phyloP scores from a whole-genome alignment of 37 sponge, comb jelly and placozoan species.

The Spongilla lacustris region DNA sequence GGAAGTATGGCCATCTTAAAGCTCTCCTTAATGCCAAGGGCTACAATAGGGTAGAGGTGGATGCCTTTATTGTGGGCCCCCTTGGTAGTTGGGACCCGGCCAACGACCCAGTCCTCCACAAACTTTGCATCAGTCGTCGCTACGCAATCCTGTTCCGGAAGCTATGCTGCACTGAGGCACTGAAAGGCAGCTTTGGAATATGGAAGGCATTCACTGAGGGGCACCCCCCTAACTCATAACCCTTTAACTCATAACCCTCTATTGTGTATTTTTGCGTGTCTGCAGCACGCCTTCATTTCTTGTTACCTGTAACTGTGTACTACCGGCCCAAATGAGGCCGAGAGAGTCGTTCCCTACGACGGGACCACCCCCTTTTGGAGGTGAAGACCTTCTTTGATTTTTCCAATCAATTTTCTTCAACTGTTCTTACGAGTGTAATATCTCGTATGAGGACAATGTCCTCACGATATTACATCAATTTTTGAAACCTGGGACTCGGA shows the following conservation, averaged over 20 bases:
- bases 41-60: conserved; percentile 1
- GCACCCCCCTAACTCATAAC: conserved; percentile 1
- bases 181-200: conserved; percentile 8
- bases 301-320: conserved; percentile 1
- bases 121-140: conserved; percentile 3
- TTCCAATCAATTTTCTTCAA: not conserved
- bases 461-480: conserved; percentile 20
- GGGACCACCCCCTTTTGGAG: conserved; percentile 1
- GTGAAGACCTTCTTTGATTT: not conserved
- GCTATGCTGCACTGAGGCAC: conserved; percentile 18
- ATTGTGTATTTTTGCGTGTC: conserved; percentile 1
- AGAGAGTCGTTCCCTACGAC: conserved; percentile 1
- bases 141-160: conserved; percentile 24
- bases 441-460: not conserved
- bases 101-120: conserved; percentile 8
- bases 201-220: conserved; percentile 16
- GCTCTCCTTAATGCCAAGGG: conserved; percentile 1
- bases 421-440: conserved; percentile 1
- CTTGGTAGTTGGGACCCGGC: conserved; percentile 10
- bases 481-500: conserved; percentile 9
- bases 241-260: not conserved
- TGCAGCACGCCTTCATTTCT: conserved; percentile 1
- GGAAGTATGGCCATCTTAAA: conserved; percentile 1
- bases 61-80: conserved; percentile 1
- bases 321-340: conserved; percentile 1